These are phyloP conservation scores for Orestias chungarensis DNA, from an alignment of 2,797 vertebrate species.

Conservation along the genomic window DNA sequence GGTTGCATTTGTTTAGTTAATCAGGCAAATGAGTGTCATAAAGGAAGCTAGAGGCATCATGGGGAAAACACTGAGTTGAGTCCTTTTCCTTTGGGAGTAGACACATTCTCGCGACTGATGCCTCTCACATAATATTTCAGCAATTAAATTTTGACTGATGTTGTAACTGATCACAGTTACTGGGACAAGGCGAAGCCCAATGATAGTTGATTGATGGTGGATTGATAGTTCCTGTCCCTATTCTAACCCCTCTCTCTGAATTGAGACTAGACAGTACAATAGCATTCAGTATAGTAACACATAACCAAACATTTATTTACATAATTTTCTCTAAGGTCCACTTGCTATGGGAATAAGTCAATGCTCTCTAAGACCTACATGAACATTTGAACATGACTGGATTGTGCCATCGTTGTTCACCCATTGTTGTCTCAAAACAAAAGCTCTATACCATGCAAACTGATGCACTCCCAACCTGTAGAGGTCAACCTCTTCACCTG, in stretches of 20 bases:
- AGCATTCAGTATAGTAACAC: conserved; percentile 31
- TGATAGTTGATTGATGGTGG: conserved; percentile 72
- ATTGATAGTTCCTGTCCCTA: conserved; percentile 70
- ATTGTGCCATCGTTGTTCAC: no score
- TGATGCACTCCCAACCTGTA: no score
- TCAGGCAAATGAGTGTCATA: conserved; percentile 75
- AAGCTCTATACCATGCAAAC: no score
- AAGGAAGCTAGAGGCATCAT: conserved; percentile 51
- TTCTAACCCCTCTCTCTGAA: conserved; percentile 31
- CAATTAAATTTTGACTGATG: conserved; percentile 78
- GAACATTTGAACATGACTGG: neutral
- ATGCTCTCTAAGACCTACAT: neutral
- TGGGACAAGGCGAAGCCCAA: conserved; percentile 73
- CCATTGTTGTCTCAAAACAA: no score
- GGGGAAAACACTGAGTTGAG: conserved; percentile 36
- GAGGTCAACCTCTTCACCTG: no score
- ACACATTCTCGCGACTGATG: conserved; percentile 25
- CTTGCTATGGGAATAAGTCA: neutral
- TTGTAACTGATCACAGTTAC: conserved; percentile 77
- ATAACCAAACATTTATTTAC: neutral
- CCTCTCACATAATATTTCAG: conserved; percentile 53
- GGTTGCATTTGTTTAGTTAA: conserved; percentile 73
- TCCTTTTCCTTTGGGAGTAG: conserved; percentile 44
- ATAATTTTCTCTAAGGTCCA: neutral
- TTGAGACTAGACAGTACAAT: conserved; percentile 27